Conservation (phyloP, 2,888 invertebrate species). For the Stenoptilia bipunctidactyla region DNA sequence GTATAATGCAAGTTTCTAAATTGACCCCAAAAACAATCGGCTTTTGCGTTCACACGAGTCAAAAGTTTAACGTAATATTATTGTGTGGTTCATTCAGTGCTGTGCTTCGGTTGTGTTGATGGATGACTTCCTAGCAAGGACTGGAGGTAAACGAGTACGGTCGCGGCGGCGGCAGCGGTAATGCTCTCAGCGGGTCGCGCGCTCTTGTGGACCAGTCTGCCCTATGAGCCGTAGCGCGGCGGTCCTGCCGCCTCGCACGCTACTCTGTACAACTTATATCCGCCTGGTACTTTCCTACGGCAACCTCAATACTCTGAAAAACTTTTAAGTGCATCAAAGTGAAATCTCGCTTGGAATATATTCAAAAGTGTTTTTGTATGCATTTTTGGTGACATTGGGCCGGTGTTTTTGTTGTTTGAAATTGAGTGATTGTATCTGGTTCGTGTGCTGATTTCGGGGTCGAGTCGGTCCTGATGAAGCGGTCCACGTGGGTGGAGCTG, state of each 20-base stretch:
- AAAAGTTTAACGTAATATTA: not conserved
- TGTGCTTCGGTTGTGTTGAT: slow-evolving; percentile 22
- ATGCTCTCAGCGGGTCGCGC: slow-evolving; percentile 20
- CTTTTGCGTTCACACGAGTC: no score
- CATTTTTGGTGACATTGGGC: slow-evolving; percentile 15
- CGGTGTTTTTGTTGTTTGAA: slow-evolving; percentile 5
- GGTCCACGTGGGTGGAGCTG: slow-evolving; percentile 68
- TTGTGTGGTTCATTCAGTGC: not conserved
- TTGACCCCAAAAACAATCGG: not conserved
- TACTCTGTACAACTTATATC: slow-evolving; percentile 25
- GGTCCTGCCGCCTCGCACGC: slow-evolving; percentile 56
- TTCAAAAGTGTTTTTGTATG: slow-evolving; percentile 20
- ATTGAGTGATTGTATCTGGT: slow-evolving; percentile 24
- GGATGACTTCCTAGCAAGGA: slow-evolving; percentile 44
- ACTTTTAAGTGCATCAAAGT: not conserved
- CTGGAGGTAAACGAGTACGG: slow-evolving; percentile 16
- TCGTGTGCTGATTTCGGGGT: slow-evolving; percentile 16
- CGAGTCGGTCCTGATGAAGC: slow-evolving; percentile 62
- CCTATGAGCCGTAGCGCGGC: slow-evolving; percentile 68
- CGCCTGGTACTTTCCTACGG: slow-evolving; percentile 28
- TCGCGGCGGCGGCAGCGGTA: not conserved
- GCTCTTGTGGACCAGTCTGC: slow-evolving; percentile 40
- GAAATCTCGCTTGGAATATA: not conserved
- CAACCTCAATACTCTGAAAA: not conserved
- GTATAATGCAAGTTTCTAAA: slow-evolving; percentile 6